Conservation (phyloP, 2,888 invertebrate species). For the Clivina fossor region DNA sequence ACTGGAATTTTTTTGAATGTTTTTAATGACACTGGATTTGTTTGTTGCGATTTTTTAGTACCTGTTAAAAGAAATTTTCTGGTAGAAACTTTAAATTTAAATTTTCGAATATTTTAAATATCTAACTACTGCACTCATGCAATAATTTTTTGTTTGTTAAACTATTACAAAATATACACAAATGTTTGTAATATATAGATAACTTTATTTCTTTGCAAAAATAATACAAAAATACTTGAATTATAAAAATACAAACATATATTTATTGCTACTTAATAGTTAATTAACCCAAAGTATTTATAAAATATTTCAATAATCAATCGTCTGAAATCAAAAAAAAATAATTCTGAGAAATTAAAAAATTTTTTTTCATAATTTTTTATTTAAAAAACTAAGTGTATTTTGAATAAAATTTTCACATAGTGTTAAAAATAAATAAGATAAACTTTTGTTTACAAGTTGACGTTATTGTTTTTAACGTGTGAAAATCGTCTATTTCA, state of each 20-base stretch:
- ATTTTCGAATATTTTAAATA: slow-evolving; percentile 1
- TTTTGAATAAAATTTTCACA: too few relatives aligned
- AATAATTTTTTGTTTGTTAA: neutral
- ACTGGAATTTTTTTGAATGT: slow-evolving; percentile 69
- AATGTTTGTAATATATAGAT: neutral
- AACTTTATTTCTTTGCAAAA: neutral
- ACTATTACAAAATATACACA: neutral
- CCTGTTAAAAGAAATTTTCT: slow-evolving; percentile 45
- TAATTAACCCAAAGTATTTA: too few relatives aligned
- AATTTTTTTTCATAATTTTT: too few relatives aligned
- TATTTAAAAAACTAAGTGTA: too few relatives aligned
- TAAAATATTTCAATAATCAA: too few relatives aligned
- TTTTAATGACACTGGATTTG: slow-evolving; percentile 47
- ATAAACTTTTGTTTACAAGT: too few relatives aligned
- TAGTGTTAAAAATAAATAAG: too few relatives aligned
- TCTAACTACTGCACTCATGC: neutral
- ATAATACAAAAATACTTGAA: neutral
- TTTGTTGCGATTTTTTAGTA: slow-evolving; percentile 26
- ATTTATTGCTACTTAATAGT: neutral
- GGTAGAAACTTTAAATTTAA: slow-evolving; percentile 11
- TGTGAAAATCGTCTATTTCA: too few relatives aligned
- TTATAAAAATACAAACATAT: neutral
- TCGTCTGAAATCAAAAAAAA: too few relatives aligned
- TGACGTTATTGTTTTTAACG: too few relatives aligned
- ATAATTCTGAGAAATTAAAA: too few relatives aligned